Base-by-base conservation (phyloP, 1,140 invertebrate genomes). In the Euwallacea similis region DNA sequence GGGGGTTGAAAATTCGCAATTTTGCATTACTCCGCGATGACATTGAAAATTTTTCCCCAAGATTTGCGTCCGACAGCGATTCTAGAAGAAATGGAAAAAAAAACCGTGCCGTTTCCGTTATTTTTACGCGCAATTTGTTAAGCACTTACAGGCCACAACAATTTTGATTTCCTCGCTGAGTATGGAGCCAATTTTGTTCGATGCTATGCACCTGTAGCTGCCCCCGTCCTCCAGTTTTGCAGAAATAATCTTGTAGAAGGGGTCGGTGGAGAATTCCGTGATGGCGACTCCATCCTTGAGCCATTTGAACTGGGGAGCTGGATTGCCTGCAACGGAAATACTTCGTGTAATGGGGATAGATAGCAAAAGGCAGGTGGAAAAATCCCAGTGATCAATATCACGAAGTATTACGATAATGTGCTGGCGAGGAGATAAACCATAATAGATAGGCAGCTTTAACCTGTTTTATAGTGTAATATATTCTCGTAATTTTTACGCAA, bases 241-340 rank as follows among this genome's bases (percentile, higher is more conserved):
- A 75, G 89, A 91, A 71, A 89, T 86, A 69, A 97, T 94, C 79
- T 91, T 90, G 81, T 92, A 91, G 80, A 91, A 93, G 76, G 89
- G 86, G 78, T 93, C 91, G 7, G 88, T 87, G 50, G 89, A 87
- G 76, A 91, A 91, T 75, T 91, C 90, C 46, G 88, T 89, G 59
- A 94, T 82, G 46, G 89, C 87, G 55, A 86, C 76, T 7, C 91
- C 92, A 80, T 97, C 92, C 83, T 94, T 96, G 62, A 94, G 84
- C 94, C 94, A 97, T 78, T 89, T 87, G 82, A 96, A 96, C 81
- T 90, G 89, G 7, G 94, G 94, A 78, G 92, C 89, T 8, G 94
- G 95, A 81, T 90, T 90, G 74, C 93, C 94, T 95, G 84, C 1
- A 84, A 83, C 46, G 9, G 46, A 47, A 47, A 47, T 6, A 33